Conservation (phyloP, 2,113 vertebrate genomes). For the Callospermophilus lateralis region DNA sequence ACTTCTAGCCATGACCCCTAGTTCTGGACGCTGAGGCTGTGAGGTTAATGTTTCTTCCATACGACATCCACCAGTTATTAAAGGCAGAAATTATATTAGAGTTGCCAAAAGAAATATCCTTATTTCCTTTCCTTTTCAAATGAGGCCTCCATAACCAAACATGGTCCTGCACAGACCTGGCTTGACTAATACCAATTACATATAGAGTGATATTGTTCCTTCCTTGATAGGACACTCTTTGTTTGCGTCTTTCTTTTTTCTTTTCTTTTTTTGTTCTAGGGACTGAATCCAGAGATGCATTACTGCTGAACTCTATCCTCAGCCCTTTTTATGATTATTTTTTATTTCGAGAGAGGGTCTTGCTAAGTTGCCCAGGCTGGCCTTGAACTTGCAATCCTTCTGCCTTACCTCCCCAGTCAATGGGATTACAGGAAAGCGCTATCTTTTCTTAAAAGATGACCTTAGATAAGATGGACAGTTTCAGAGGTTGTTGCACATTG, state of each 20-base stretch:
- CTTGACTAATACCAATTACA: neutral
- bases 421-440: too few relatives aligned
- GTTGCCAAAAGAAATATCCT: conserved; percentile 4
- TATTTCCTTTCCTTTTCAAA: conserved; percentile 49
- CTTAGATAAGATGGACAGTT: neutral
- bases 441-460: neutral
- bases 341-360: too few relatives aligned
- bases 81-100: neutral
- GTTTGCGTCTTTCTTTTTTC: neutral
- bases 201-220: neutral
- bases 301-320: too few relatives aligned
- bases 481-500: neutral
- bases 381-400: too few relatives aligned
- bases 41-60: neutral
- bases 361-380: too few relatives aligned
- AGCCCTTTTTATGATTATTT: too few relatives aligned
- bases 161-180: neutral
- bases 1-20: neutral
- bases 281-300: too few relatives aligned
- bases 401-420: too few relatives aligned
- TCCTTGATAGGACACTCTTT: neutral
- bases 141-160: neutral
- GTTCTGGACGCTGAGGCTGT: neutral
- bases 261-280: too few relatives aligned
- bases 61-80: neutral